Base-by-base conservation (phyloP, 1,140 invertebrate genomes). In the Euwallacea fornicatus region DNA sequence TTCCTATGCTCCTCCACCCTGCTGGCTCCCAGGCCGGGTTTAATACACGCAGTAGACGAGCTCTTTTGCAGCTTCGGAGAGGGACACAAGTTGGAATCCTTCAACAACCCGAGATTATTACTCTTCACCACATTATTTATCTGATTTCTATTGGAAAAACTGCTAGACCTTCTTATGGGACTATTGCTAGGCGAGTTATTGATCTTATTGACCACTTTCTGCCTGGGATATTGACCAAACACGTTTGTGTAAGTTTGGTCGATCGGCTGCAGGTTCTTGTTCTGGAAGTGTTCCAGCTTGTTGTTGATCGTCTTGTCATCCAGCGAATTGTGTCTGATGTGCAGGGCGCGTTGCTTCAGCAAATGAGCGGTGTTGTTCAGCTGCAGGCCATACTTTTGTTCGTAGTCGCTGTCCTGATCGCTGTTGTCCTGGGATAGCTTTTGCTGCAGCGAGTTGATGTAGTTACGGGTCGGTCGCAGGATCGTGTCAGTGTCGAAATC, bases 391-490 rank as follows among this genome's bases (percentile, higher is more conserved):
- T 73, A 77, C 62, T 76, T 76, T 4, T 59, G 68, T 43, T 81
- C 80, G 61, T 77, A 76, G 60, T 81, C 77, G 61, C 76, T 79
- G 55, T 80, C 78, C 44, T 66, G 74, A 58, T 81, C 78, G 44
- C 74, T 78, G 50, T 83, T 77, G 42, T 83, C 82, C 7, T 83
- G 76, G 0, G 82, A 83, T 21, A 85, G 78, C 16, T 82, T 79
- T 63, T 83, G 83, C 77, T 90, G 88, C 66, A 90, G 83, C 68
- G 87, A 87, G 33, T 86, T 87, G 66, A 90, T 88, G 10, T 88
- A 88, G 73, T 87, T 88, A 75, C 89, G 87, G 2, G 88, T 89
- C 74, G 88, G 88, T 66, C 88, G 84, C 21, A 90, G 80, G 74
- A 89, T 89, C 0, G 86, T 84, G 75, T 89, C 88, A 0, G 86